phyloP scores from a whole-genome alignment of 2,113 vertebrate genomes.

The Progne subis region DNA sequence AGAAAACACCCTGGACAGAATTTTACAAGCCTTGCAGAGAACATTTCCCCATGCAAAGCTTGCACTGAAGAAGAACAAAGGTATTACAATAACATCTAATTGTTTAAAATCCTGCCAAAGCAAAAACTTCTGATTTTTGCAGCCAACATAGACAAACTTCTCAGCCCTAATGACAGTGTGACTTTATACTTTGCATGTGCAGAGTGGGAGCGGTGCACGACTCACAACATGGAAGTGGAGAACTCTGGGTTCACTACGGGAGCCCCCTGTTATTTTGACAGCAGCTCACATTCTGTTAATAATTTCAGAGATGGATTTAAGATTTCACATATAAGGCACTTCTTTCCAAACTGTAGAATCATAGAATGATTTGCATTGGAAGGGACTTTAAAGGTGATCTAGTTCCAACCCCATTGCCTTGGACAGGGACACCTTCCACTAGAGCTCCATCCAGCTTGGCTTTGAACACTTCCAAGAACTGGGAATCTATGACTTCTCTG shows the following conservation, averaged over 20 bases:
- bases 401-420: not conserved
- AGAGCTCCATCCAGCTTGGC: not conserved
- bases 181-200: not conserved
- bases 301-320: not conserved
- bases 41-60: constrained; percentile 87
- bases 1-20: constrained; percentile 70
- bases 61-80: constrained; percentile 70
- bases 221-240: fast-evolving
- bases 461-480: not conserved
- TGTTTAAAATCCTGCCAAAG: not conserved
- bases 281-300: not conserved
- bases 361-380: not conserved
- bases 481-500: not conserved
- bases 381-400: not conserved
- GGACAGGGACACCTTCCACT: not conserved
- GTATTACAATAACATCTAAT: constrained; percentile 44
- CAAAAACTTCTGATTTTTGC: not conserved
- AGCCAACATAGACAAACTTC: not conserved
- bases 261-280: not conserved
- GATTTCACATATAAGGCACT: not conserved
- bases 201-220: not conserved
- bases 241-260: fast-evolving
- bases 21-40: constrained; percentile 78
- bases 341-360: not conserved
- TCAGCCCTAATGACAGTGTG: not conserved